phyloP scores from a whole-genome alignment of 2,113 vertebrate species.

The Anser cygnoides region DNA sequence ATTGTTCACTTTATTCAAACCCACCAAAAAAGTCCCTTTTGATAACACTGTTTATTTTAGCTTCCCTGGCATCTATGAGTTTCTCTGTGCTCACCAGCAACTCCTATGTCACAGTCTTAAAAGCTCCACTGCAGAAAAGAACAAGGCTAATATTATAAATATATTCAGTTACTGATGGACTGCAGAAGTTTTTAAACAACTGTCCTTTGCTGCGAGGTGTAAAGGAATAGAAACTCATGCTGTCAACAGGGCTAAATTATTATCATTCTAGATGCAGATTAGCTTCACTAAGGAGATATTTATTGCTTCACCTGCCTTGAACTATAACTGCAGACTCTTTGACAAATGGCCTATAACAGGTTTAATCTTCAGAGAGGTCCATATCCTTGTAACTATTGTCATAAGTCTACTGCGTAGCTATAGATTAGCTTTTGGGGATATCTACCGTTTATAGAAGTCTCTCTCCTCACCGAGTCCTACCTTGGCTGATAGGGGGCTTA shows the following conservation, averaged over 20 bases:
- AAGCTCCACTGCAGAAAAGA: not conserved
- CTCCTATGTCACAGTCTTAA: not conserved
- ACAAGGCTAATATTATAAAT: not conserved
- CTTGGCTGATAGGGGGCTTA: not conserved
- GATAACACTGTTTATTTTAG: not conserved
- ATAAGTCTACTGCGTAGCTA: not conserved
- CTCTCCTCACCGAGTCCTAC: not conserved
- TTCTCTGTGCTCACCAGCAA: not conserved
- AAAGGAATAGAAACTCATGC: not conserved
- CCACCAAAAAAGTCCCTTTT: not conserved
- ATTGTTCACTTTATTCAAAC: not conserved
- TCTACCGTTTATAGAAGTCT: not conserved
- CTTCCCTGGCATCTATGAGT: not conserved
- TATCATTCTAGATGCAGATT: not conserved
- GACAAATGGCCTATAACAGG: not conserved
- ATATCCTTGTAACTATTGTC: not conserved
- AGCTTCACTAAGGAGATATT: not conserved
- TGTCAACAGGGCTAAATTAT: not conserved
- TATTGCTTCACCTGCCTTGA: not conserved
- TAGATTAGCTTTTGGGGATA: not conserved
- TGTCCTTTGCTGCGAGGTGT: not conserved
- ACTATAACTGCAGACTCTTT: not conserved
- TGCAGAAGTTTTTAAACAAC: not conserved
- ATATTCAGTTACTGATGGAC: not conserved
- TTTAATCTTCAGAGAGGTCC: not conserved